These are phyloP conservation scores for Tryphoninae sp. DNA, from an alignment of 2,888 invertebrate genomes.

Conservation along the genomic window DNA sequence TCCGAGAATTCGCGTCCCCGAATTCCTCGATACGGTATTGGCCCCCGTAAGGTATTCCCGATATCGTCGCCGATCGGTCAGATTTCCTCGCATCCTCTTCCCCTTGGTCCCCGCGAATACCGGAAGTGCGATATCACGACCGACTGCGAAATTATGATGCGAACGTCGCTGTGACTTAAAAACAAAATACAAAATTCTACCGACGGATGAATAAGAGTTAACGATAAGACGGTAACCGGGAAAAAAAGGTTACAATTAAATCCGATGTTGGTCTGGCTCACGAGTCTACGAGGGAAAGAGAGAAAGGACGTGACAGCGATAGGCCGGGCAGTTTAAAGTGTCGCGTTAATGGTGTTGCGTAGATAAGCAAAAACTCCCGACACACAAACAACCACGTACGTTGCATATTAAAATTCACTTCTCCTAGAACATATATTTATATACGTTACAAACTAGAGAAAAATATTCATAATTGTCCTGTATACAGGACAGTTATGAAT, in stretches of 20 bases:
- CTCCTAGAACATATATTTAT: not conserved
- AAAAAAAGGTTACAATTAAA: too few species aligned
- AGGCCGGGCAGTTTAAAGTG: constrained; percentile 44
- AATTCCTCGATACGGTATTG: constrained; percentile 54
- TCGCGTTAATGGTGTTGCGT: constrained; percentile 38
- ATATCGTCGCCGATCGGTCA: constrained; percentile 1
- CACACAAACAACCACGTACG: not conserved
- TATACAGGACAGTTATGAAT: not conserved
- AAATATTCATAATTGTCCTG: too few species aligned
- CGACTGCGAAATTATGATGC: not conserved
- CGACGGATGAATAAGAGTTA: not conserved
- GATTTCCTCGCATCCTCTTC: not conserved
- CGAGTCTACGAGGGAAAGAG: not conserved
- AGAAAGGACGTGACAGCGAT: constrained; percentile 29
- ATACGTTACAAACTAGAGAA: not conserved
- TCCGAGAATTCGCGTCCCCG: constrained; percentile 43
- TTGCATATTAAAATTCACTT: too few species aligned
- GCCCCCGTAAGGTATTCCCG: constrained; percentile 21
- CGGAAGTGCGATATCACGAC: not conserved
- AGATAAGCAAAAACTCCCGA: constrained; percentile 30
- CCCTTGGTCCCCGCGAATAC: not conserved
- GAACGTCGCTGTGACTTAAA: not conserved
- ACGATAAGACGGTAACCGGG: too few species aligned
- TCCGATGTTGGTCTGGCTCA: too few species aligned
- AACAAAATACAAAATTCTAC: not conserved